Evolutionary conservation across 2,888 invertebrate genomes (phyloP).

Genomic region (Xestia xanthographa): DNA sequence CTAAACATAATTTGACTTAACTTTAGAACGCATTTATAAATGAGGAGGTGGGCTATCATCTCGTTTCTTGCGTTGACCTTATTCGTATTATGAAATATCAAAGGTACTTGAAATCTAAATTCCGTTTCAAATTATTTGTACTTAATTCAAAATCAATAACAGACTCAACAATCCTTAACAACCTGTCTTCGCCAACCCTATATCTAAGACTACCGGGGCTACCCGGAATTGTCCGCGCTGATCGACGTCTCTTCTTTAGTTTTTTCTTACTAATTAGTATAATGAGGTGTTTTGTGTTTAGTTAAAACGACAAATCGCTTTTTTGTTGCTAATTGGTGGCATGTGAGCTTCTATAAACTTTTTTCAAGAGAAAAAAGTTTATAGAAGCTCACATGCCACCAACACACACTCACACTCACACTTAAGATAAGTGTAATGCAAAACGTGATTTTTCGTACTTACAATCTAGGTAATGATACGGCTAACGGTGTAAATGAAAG

Average conservation of each 20-base stretch:
- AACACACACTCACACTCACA: no score
- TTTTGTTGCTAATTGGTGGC: conserved; percentile 73
- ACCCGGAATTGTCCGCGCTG: conserved; percentile 80
- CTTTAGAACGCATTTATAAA: no score
- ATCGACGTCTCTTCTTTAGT: conserved; percentile 79
- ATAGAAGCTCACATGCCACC: no score
- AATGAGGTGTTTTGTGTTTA: conserved; percentile 81
- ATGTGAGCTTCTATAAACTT: conserved; percentile 50
- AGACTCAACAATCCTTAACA: background rate
- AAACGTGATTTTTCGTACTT: conserved; percentile 50
- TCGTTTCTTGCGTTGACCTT: background rate
- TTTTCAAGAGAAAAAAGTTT: no score
- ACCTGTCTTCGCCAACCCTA: conserved; percentile 58
- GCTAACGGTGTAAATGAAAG: conserved; percentile 50
- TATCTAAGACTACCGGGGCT: conserved; percentile 65
- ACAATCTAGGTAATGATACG: conserved; percentile 38
- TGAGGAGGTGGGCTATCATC: background rate
- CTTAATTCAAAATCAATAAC: background rate
- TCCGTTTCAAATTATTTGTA: background rate
- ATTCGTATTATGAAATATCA: background rate
- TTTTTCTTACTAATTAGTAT: conserved; percentile 87
- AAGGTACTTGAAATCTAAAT: background rate
- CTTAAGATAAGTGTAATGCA: conserved; percentile 17
- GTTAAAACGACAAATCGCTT: conserved; percentile 61
- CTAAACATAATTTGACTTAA: background rate